Base-by-base conservation (phyloP, 2,113 vertebrate genomes). In the Psophia crepitans region DNA sequence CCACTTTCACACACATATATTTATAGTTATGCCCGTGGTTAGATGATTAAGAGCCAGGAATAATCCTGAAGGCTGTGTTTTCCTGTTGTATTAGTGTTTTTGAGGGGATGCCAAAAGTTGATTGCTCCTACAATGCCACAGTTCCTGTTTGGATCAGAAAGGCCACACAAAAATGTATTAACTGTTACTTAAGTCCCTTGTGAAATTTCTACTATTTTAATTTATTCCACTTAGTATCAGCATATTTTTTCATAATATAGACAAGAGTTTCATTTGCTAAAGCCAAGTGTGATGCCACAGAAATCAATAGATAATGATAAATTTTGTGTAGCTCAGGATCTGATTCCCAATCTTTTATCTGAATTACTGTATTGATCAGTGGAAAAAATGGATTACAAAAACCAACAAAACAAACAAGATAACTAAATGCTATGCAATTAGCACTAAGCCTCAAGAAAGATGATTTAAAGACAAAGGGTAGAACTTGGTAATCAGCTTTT, bases 391-490 rank as follows among this genome's bases (percentile, higher is more conserved):
- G 80, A 93, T 97, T 87, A 48, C 92, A 93, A 93, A 94, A 94
- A 91, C n/a, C n/a, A n/a, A n/a, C n/a, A 87, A 96, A 96, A 95
- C 84, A n/a, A n/a, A 94, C 69, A 75, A 75, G 83, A 71, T 89
- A 89, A 92, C 95, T 92, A 92, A 95, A 92, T 79, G 77, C 53
- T 68, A 41, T 12, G 66, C 83, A 93, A 87, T 95, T 95, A 96
- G 81, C 73, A 51, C 33, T 37, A 17, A 78, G 44, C 79, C 80
- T 93, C 56, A 14, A 80, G 87, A 86, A 71, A 82, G 68, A 81
- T 18, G 10, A 53, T 39, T 80, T 56, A 46, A 68, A 87, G 75
- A 49, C 27, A 48, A 95, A 90, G 20, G 56, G 44, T 33, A 58
- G 4, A 94, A 44, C 33, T 61, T 41, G 9, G 43, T 27, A 64